phyloP scores from a whole-genome alignment of 2,797 vertebrate species.

The Nasua narica region DNA sequence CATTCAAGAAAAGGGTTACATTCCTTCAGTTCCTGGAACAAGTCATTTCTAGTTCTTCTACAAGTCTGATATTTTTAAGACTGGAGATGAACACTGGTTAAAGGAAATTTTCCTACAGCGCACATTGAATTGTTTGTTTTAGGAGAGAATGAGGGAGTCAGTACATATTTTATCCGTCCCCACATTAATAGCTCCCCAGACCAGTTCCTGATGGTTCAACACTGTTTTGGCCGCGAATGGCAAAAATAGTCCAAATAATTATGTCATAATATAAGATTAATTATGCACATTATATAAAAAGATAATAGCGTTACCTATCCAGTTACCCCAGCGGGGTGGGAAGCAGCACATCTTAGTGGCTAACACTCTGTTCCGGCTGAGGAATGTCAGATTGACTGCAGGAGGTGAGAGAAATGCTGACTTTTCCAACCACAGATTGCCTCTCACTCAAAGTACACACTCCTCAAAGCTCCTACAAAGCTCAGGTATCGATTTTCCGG shows the following conservation, averaged over 20 bases:
- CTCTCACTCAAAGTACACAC: background rate
- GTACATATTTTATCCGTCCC: background rate
- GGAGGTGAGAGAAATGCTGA: slow-evolving; percentile 47
- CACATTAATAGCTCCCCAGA: slow-evolving; percentile 10
- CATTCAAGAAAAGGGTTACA: background rate
- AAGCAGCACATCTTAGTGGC: slow-evolving; percentile 22
- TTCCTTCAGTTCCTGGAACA: slow-evolving; percentile 10
- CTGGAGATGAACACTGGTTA: background rate
- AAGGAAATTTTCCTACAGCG: background rate
- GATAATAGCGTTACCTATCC: slow-evolving; percentile 69
- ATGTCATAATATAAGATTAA: too few species aligned
- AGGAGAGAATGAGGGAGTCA: background rate
- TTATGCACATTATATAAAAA: slow-evolving; percentile 67
- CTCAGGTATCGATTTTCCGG: background rate
- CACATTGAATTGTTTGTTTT: background rate
- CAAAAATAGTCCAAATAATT: slow-evolving; percentile 68
- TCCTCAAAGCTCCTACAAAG: background rate
- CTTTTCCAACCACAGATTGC: slow-evolving; percentile 17
- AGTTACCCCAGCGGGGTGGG: too few species aligned
- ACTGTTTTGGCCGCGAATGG: slow-evolving; percentile 54
- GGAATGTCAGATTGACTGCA: slow-evolving; percentile 55
- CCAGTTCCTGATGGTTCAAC: slow-evolving; percentile 47
- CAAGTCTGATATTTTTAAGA: background rate
- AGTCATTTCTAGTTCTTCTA: slow-evolving; percentile 13
- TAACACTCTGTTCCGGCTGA: slow-evolving; percentile 44